phyloP scores from a whole-genome alignment of 2,888 invertebrate genomes.

The Spicauda simplicius region DNA sequence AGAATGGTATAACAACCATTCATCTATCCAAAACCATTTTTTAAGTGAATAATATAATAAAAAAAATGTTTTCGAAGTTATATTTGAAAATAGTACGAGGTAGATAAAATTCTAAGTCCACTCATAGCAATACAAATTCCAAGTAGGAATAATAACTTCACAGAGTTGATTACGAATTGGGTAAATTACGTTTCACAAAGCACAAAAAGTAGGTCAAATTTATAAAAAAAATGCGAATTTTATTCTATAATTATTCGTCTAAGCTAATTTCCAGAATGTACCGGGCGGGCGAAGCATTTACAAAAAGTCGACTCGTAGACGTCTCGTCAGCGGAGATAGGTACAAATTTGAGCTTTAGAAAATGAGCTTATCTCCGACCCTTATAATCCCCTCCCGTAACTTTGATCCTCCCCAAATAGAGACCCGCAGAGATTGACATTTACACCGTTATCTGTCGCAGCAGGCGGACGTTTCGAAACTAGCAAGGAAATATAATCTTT shows the following conservation, averaged over 20 bases:
- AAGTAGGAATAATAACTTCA: too few relatives aligned
- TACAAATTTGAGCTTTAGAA: slow-evolving; percentile 77
- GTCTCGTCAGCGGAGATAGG: slow-evolving; percentile 65
- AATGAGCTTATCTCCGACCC: slow-evolving; percentile 81
- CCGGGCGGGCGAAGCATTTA: slow-evolving; percentile 30
- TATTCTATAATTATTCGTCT: slow-evolving; percentile 24
- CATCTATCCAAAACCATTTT: too few relatives aligned
- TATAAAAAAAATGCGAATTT: not conserved
- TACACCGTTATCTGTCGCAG: slow-evolving; percentile 74
- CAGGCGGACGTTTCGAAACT: slow-evolving; percentile 69
- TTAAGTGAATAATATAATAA: too few relatives aligned
- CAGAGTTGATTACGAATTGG: too few relatives aligned
- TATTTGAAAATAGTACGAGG: too few relatives aligned
- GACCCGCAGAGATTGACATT: slow-evolving; percentile 78
- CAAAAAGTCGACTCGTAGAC: slow-evolving; percentile 52
- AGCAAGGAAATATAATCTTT: slow-evolving; percentile 41
- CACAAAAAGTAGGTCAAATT: not conserved
- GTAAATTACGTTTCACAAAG: too few relatives aligned
- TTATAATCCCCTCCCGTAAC: slow-evolving; percentile 81
- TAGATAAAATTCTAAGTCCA: too few relatives aligned
- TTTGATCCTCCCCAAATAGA: slow-evolving; percentile 79
- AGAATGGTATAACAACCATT: too few relatives aligned
- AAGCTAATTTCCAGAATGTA: slow-evolving; percentile 44
- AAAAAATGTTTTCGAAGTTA: too few relatives aligned
- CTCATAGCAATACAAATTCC: too few relatives aligned